Evolutionary conservation across 2,888 invertebrate genomes (phyloP).

Genomic region (Lissocephala sabroskyi): DNA sequence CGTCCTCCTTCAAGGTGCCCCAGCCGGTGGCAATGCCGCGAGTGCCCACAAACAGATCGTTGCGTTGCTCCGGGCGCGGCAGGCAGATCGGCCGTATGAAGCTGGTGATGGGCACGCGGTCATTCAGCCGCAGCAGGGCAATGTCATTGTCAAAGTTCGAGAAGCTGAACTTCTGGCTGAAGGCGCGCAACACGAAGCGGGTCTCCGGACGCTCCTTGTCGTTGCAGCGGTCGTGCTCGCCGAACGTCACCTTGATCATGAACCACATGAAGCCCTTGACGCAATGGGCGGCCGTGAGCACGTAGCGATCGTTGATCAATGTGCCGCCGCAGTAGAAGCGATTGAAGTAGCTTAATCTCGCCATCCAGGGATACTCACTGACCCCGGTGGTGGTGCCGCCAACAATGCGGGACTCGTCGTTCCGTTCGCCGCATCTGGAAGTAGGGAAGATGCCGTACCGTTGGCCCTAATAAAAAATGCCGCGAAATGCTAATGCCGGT

Average conservation of each 20-base stretch:
- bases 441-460: not conserved
- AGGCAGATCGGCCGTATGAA: slow-evolving; percentile 88
- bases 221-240: slow-evolving; percentile 88
- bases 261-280: slow-evolving; percentile 95
- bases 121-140: slow-evolving; percentile 85
- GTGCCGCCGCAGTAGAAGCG: slow-evolving; percentile 92
- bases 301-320: slow-evolving; percentile 89
- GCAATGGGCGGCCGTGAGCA: slow-evolving; percentile 91
- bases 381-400: slow-evolving; percentile 83
- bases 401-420: slow-evolving; percentile 86
- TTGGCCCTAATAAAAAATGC: slow-evolving; percentile 1
- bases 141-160: slow-evolving; percentile 92
- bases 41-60: slow-evolving; percentile 80
- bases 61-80: slow-evolving; percentile 80
- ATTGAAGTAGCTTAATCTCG: slow-evolving; percentile 87
- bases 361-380: slow-evolving; percentile 94
- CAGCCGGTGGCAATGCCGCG: slow-evolving; percentile 87
- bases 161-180: slow-evolving; percentile 86
- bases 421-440: slow-evolving; percentile 82
- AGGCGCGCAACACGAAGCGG: slow-evolving; percentile 83
- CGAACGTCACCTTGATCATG: slow-evolving; percentile 91
- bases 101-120: slow-evolving; percentile 84
- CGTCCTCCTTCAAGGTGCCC: slow-evolving; percentile 90
- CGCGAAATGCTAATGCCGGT: slow-evolving; percentile 17
- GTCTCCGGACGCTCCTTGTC: slow-evolving; percentile 82